These are phyloP conservation scores for Cliona cf. orientalis DNA, from an alignment of 37 sponge, comb jelly and placozoan genomes.

Conservation along the genomic window DNA sequence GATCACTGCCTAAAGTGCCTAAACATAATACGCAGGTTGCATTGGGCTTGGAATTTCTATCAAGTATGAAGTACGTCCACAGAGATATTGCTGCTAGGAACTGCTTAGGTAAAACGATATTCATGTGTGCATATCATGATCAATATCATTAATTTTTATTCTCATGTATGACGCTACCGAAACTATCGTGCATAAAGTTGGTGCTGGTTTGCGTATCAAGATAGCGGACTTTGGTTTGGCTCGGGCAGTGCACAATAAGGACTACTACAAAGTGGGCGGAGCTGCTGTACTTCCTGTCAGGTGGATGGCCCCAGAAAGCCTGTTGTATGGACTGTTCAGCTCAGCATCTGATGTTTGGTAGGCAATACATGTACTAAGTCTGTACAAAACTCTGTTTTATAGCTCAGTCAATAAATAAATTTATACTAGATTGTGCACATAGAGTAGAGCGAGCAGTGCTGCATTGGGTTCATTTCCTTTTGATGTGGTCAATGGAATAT, in stretches of 20 bases:
- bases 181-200: conserved; percentile 30
- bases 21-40: too few species aligned
- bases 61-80: conserved; percentile 39
- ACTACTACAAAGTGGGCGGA: conserved; percentile 43
- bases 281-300: conserved; percentile 51
- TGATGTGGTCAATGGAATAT: too few species aligned
- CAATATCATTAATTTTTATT: background rate
- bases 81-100: conserved; percentile 72
- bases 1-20: too few species aligned
- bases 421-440: too few species aligned
- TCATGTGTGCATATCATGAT: too few species aligned
- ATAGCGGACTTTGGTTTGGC: conserved; percentile 76
- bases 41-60: conserved; percentile 47
- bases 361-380: background rate
- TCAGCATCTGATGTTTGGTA: conserved; percentile 68
- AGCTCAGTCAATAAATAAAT: too few species aligned
- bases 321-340: conserved; percentile 46
- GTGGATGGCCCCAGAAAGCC: conserved; percentile 68
- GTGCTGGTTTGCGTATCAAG: conserved; percentile 39
- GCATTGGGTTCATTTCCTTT: too few species aligned
- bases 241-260: conserved; percentile 32
- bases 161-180: background rate
- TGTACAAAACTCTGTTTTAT: too few species aligned
- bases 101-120: conserved; percentile 65
- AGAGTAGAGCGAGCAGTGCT: too few species aligned